Conservation (phyloP, 2,113 vertebrate species). For the Aleadryas rufinucha region DNA sequence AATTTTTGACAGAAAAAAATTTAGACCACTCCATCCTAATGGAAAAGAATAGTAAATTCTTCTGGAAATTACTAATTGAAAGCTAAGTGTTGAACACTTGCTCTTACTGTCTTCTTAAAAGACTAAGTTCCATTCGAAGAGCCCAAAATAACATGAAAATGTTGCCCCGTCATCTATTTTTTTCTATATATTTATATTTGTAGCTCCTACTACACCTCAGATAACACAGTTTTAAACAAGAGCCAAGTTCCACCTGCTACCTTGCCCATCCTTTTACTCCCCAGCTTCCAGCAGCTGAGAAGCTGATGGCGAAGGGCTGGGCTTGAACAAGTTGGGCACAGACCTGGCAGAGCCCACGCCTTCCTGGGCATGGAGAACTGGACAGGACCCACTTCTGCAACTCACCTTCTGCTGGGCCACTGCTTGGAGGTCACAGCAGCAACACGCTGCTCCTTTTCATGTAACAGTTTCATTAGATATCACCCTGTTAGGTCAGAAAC, state of each 20-base stretch:
- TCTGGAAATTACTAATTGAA: background rate
- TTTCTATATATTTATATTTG: background rate
- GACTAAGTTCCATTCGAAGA: background rate
- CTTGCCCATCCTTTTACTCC: background rate
- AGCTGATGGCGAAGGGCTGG: background rate
- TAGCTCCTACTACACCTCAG: background rate
- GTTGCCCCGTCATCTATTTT: background rate
- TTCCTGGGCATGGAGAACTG: background rate
- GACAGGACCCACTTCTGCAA: background rate
- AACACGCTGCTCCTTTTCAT: background rate
- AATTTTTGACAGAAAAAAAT: background rate
- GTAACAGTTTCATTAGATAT: accelerated
- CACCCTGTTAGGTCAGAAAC: background rate
- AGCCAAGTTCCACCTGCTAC: background rate
- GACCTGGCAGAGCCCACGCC: accelerated
- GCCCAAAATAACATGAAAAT: background rate
- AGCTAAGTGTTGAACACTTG: background rate
- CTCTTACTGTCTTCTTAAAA: background rate
- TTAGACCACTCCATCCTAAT: background rate
- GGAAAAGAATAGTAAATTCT: background rate
- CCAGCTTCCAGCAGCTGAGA: background rate
- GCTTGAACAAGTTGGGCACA: accelerated
- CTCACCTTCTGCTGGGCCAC: background rate
- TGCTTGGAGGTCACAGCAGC: background rate
- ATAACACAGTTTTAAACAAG: background rate